Base-by-base conservation (phyloP, 2,888 invertebrate genomes). In the Drosophila hamatofila region DNA sequence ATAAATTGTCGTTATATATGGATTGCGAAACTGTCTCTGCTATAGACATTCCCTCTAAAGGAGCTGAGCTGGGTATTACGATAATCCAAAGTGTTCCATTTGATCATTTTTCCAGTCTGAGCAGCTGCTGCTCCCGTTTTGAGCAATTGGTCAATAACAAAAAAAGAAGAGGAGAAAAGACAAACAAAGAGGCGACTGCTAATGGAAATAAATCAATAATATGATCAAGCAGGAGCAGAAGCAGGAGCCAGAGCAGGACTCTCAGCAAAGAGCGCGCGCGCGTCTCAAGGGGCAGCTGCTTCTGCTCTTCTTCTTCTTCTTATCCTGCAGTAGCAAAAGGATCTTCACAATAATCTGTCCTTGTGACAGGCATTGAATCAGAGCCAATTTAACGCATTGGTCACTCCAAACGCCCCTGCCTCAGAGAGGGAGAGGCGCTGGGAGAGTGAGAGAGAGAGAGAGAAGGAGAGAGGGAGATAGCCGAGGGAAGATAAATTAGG, bases 361-460 rank as follows among this genome's bases (percentile, higher is more conserved):
- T 63, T 59, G 30, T 80, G 58, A 56, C 81, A 66, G 73, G 44
- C 78, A 68, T 64, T 65, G 81, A 81, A 79, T 84, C 81, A 81
- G 68, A 80, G 81, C 75, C 87, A 85, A 85, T 85, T 85, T 85
- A 70, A 86, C 84, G 85, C 81, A 81, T 89, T 89, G 87, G 85
- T 80, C 85, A 88, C 68, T 86, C 68, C 59, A 71, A 78, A 73
- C 80, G 82, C 79, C 79, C 67, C 82, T 72, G 65, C 61, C 52
- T 7, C 49, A 18, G n/a, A 3, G n/a, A n/a, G 33, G 16, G 27
- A 21, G 7, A 51, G 42, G 37, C 37, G 37, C 2, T 16, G 37
- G 12, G 33, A 14, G n/a, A 37, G n/a, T 8, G 23, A 33, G 18
- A 30, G n/a, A 16, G 55, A n/a, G 27, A 30, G 48, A 9, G 41